Base-by-base conservation (phyloP, 2,888 invertebrate species). In the Choristoneura rosaceana region DNA sequence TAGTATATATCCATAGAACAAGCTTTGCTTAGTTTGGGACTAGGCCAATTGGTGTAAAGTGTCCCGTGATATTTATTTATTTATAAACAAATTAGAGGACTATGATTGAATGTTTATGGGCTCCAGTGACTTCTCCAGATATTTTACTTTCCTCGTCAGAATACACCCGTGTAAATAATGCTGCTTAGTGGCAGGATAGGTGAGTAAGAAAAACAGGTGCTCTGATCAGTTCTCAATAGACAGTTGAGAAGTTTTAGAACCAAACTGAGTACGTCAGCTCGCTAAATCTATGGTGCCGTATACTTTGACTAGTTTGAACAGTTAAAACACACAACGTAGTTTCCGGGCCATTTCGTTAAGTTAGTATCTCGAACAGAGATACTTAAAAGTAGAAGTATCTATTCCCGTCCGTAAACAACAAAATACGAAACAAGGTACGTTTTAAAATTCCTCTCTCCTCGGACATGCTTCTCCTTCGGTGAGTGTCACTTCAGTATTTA, bases 401-500 rank as follows among this genome's bases (percentile, higher is more conserved):
- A 68, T 73, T 66, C 75, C 71, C 76, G 76, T 80, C 82, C 82
- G 85, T 87, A 88, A 87, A 87, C 86, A 89, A 88, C 87, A 82
- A 88, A 84, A 74, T 82, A 86, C 83, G 81, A 82, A 85, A 84
- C 82, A 83, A 75, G 81, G 80, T 80, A 79, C 80, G 75, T 79
- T 83, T 78, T 76, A 78, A 79, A 75, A 82, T 79, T 77, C 80
- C 79, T 79, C 83, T 81, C 76, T 70, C 73, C 77, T 85, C 82
- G 85, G 87, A 87, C 87, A 87, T 86, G 84, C 87, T 85, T 79
- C 83, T 66, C 64, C 64, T 47, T 87, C 82, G 79, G 78, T 82
- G 82, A 91, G 90, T 92, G 93, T 88, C 93, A 93, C 92, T 93
- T 81, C 88, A 92, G 90, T 90, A 92, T 93, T 94, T 94, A 94